Evolutionary conservation across 92 coral and sea anemone species (phyloP), one percentile per base, ranked within the genome.

Genomic region (Bergia sp.): DNA sequence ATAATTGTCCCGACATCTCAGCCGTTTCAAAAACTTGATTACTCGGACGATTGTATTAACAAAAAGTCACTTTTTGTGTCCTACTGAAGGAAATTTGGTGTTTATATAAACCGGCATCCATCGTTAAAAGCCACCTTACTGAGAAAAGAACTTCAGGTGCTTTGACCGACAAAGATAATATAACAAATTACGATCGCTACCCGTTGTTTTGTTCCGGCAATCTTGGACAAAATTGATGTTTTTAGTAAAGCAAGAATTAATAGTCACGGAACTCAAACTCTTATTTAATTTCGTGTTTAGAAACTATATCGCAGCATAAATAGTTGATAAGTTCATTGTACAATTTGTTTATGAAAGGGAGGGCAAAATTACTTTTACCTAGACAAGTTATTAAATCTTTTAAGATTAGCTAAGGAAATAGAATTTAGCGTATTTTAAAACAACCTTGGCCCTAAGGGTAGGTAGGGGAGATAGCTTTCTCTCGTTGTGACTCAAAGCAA

Each of bases 361-460:
- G 79, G 87, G 58, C 66, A 71, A 71, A 84, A 71, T 71, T 45
- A 84, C 58, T 72, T 84, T 69, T 72, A 36, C 47, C 23, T 45
- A 71, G 87, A 49, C 57, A 69, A 71, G 77, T 43, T 13, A 38
- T 44, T 69, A 73, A 67, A 37, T 69, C 61, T 16, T 29, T 73
- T 41, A 42, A 42, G 72, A 69, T 45, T 45, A 84, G 61, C 21
- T 69, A 36, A 73, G 87, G 87, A 84, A 84, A 84, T 84, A 84
- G 79, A 65, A 84, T 84, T 71, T 71, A 71, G 15, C 29, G 42
- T 49, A 67, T 43, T 72, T 37, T 7, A 36, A 79, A 79, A 71
- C 79, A 84, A 71, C 79, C 57, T 45, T 3, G 36, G 3, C 23
- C 78, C 87, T 20, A 18, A 58, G 78, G 78, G 77, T 37, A 71